Conservation (phyloP, 2,888 invertebrate genomes). For the Drosophila mettleri region DNA sequence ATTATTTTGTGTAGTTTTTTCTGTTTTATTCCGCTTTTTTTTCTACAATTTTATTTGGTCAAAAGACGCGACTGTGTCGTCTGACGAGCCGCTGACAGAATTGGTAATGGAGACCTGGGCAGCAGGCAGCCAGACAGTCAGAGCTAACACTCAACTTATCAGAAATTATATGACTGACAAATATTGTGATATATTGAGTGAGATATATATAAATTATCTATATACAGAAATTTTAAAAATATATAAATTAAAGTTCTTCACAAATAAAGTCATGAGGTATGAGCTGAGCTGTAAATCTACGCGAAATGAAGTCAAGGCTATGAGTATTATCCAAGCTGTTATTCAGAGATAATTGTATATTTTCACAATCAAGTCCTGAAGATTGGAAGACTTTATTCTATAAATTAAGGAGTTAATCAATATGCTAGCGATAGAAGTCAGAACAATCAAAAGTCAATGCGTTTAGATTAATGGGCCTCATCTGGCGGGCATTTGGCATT, state of each 20-base stretch:
- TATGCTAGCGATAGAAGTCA: background rate
- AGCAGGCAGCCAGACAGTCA: slow-evolving; percentile 3
- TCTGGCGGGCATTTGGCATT: background rate
- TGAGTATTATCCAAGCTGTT: too few relatives aligned
- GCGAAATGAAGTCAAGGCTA: too few relatives aligned
- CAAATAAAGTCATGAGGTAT: background rate
- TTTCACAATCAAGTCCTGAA: too few relatives aligned
- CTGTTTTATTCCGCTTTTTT: slow-evolving; percentile 5
- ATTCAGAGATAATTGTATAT: too few relatives aligned
- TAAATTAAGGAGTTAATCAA: too few relatives aligned
- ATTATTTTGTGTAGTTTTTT: background rate
- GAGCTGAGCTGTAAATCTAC: background rate
- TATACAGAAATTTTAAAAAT: too few relatives aligned
- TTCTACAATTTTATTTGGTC: slow-evolving; percentile 30
- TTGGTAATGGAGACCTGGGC: slow-evolving; percentile 51
- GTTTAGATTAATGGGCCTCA: slow-evolving; percentile 14
- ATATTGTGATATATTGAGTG: background rate
- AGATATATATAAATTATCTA: background rate
- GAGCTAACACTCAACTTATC: slow-evolving; percentile 6
- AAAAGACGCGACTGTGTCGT: slow-evolving; percentile 48
- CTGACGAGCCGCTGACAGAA: slow-evolving; percentile 74
- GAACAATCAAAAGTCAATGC: background rate
- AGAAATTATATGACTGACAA: background rate
- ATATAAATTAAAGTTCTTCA: too few relatives aligned
- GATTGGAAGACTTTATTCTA: too few relatives aligned